phyloP scores from a whole-genome alignment of 2,797 vertebrate genomes.

The Xenopus petersii region DNA sequence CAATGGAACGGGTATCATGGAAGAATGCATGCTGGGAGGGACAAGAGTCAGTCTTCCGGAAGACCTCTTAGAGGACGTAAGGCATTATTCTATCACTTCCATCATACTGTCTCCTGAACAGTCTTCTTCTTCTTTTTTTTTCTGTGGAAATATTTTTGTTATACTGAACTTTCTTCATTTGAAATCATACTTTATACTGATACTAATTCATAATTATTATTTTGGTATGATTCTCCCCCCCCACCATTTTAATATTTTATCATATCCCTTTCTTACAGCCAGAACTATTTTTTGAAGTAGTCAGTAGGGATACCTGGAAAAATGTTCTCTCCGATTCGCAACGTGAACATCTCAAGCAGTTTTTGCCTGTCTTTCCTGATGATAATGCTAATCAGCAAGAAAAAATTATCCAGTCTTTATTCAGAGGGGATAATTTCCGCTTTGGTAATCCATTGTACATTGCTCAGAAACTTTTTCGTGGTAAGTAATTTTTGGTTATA shows the following conservation, averaged over 20 bases:
- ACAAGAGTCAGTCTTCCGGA: conserved; percentile 86
- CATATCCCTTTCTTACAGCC: conserved; percentile 66
- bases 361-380: conserved; percentile 85
- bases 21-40: conserved; percentile 88
- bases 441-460: conserved; percentile 92
- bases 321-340: conserved; percentile 85
- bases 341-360: conserved; percentile 82
- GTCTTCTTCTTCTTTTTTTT: background rate
- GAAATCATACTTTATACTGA: too few relatives aligned
- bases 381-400: conserved; percentile 76
- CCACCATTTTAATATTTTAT: background rate
- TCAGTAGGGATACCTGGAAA: conserved; percentile 89
- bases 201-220: background rate
- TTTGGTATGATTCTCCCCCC: background rate
- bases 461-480: conserved; percentile 91
- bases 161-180: background rate
- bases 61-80: conserved; percentile 92
- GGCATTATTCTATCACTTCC: conserved; percentile 43
- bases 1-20: conserved; percentile 76
- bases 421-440: conserved; percentile 82
- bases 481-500: conserved; percentile 59
- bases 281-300: conserved; percentile 90
- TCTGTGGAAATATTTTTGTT: background rate
- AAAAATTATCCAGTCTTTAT: conserved; percentile 74
- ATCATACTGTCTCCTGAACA: background rate